A percentile compares a stretch with the other conserved stretches of the same genome.
Conservation (phyloP, 2,888 invertebrate genomes). For the Drosophila ezoana region DNA sequence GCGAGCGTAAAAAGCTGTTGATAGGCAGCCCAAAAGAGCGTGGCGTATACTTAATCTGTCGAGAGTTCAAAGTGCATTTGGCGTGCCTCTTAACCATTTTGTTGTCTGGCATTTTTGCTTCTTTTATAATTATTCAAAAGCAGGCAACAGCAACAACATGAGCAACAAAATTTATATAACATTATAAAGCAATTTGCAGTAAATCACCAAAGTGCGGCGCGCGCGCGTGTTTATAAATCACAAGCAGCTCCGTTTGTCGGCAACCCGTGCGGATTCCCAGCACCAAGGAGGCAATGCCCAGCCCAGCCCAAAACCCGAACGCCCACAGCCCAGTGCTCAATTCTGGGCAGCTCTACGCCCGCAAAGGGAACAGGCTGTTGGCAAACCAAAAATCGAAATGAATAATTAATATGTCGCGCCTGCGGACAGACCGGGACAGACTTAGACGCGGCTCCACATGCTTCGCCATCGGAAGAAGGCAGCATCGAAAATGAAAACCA, state of each 20-base stretch:
- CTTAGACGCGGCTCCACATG: conserved; percentile 40
- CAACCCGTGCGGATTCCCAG: conserved; percentile 34
- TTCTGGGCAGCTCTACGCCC: conserved; percentile 2
- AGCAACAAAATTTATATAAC: conserved; percentile 71
- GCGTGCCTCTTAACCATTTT: conserved; percentile 26
- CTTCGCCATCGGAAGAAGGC: conserved; percentile 14
- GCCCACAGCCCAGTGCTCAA: conserved; percentile 16
- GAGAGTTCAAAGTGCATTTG: conserved; percentile 45
- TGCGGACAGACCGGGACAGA: conserved; percentile 55
- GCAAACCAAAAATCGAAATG: conserved; percentile 73
- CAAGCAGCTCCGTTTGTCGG: conserved; percentile 50
- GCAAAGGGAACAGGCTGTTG: conserved; percentile 42
- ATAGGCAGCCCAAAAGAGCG: conserved; percentile 20
- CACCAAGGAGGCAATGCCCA: neutral
- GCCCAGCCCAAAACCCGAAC: neutral
- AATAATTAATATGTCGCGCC: conserved; percentile 81
- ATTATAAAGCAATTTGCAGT: conserved; percentile 81
- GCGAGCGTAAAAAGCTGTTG: conserved; percentile 31
- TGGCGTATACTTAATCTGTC: conserved; percentile 52
- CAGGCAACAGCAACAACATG: conserved; percentile 51
- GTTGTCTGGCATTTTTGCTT: conserved; percentile 36
- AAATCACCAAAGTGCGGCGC: conserved; percentile 72
- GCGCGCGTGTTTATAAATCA: conserved; percentile 77
- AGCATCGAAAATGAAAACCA: conserved; percentile 22
- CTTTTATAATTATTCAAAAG: conserved; percentile 66